Evolutionary conservation across 2,113 vertebrate genomes (phyloP), one percentile per base, ranked within the genome.

Genomic region (Anolis sagrei): DNA sequence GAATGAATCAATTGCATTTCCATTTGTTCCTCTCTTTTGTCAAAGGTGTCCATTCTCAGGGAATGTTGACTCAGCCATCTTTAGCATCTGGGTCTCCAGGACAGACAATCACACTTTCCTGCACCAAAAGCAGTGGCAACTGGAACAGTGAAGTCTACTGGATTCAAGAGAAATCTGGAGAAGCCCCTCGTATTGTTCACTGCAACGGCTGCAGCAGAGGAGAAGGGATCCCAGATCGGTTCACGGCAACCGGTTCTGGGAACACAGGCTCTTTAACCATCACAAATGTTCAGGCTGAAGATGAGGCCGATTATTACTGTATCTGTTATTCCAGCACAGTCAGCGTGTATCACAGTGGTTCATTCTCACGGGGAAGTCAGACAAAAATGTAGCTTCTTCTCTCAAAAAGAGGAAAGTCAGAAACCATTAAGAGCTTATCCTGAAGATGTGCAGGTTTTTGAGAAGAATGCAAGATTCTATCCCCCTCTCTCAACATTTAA

Each of bases 191-290:
- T 0, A 9, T 89, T 16, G 8, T 91, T 1, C 87, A 83, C 81
- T 85, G 87, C 0, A 0, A 0, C 0, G 0, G 0, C 0, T 0
- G 0, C 8, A 0, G 0, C 0, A 86, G 70, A 74, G 70, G 76
- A 32, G 79, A 74, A 0, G 49, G 0, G 39, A 75, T 92, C 74
- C 84, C 89, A 1, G 27, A 32, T 0, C 79, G 90, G 4, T 91
- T 89, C 86, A 66, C 90, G 19, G 54, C 23, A 6, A 85, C 23
- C 23, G 34, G 2, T 23, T 36, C 70, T 16, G 79, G 34, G 2
- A 82, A 69, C 62, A n/a, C n/a, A 11, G 49, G 76, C 7, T 89
- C 83, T 82, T 49, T 90, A 68, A 86, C 25, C 64, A 90, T 90
- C 72, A 39, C 51, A n/a, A 19, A 27, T 2, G 23, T 72, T 10